Percentiles rank a stretch among this genome's conserved stretches.
These are phyloP conservation scores for Sebastes wilsoni DNA, from an alignment of 2,797 vertebrate species.

Conservation along the genomic window DNA sequence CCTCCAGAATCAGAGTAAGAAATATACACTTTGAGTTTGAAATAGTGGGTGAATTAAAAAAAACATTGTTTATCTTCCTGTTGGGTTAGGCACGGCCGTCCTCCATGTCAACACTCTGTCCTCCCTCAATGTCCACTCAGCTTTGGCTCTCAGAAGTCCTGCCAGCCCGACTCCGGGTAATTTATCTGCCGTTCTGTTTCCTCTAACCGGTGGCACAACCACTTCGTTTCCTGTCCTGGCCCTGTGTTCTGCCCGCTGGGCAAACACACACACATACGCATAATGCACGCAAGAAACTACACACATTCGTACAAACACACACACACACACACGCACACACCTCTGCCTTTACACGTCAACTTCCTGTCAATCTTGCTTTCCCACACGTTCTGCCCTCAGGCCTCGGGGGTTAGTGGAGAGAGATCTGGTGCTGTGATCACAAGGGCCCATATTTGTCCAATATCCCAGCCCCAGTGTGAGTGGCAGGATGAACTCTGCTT, in stretches of 20 bases:
- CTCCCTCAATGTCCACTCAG: constrained; percentile 59
- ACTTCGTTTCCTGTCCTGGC: constrained; percentile 68
- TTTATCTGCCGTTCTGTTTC: constrained; percentile 71
- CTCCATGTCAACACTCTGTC: constrained; percentile 70
- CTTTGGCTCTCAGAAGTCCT: constrained; percentile 69
- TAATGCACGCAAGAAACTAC: constrained; percentile 29
- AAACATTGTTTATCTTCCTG: constrained; percentile 55
- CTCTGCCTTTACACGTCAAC: constrained; percentile 63
- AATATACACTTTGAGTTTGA: constrained; percentile 6
- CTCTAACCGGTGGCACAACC: constrained; percentile 70
- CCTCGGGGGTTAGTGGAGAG: constrained; percentile 36
- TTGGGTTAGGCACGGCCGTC: constrained; percentile 40
- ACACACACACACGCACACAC: constrained; percentile 49
- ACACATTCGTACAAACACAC: constrained; percentile 27
- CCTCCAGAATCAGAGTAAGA: background rate
- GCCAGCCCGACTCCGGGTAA: constrained; percentile 73
- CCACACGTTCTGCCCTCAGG: constrained; percentile 62
- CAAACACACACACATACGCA: constrained; percentile 58
- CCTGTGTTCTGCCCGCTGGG: constrained; percentile 63
- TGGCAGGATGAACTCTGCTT: constrained; percentile 26
- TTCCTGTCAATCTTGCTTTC: constrained; percentile 69
- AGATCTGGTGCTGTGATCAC: constrained; percentile 63
- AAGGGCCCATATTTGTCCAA: constrained; percentile 50
- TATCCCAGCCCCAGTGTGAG: constrained; percentile 25
- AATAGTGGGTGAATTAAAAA: constrained; percentile 19